Evolutionary conservation across 2,888 invertebrate genomes (phyloP).

Genomic region (Aleiodes leptofemur): DNA sequence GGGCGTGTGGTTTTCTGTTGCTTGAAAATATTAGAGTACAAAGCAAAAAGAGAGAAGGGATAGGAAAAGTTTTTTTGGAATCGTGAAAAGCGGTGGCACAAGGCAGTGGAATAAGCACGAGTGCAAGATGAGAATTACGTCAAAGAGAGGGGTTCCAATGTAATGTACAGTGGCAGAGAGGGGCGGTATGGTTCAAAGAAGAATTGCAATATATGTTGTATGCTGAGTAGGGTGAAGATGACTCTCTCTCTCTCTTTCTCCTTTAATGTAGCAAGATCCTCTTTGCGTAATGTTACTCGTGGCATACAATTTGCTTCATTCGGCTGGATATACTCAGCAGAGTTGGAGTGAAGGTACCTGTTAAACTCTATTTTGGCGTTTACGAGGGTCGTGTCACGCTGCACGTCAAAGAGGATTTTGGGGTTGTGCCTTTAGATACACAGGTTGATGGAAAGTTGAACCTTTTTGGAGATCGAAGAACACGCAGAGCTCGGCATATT

Average conservation of each 20-base stretch:
- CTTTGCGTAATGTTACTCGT: constrained; percentile 42
- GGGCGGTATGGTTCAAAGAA: constrained; percentile 44
- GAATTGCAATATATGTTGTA: constrained; percentile 42
- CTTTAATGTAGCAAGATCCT: constrained; percentile 47
- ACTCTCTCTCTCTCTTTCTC: constrained; percentile 29
- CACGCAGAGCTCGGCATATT: background rate
- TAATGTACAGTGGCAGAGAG: constrained; percentile 34
- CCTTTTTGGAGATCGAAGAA: background rate
- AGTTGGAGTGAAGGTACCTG: constrained; percentile 47
- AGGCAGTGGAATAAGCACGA: constrained; percentile 25
- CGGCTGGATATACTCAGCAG: constrained; percentile 19
- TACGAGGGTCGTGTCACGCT: constrained; percentile 52
- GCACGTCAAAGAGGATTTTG: constrained; percentile 57
- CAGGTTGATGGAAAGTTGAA: background rate
- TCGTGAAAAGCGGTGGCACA: background rate
- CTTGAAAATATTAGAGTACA: constrained; percentile 50
- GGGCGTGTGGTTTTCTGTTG: constrained; percentile 61
- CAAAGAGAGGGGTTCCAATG: constrained; percentile 47
- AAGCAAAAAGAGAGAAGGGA: constrained; percentile 20
- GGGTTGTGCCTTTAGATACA: constrained; percentile 21
- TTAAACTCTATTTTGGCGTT: constrained; percentile 60
- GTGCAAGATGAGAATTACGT: constrained; percentile 42
- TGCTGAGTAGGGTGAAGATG: constrained; percentile 33
- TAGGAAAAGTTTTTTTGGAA: background rate
- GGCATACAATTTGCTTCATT: constrained; percentile 38